Base-by-base conservation (phyloP, 1,140 invertebrate species). In the Phortica variegata region DNA sequence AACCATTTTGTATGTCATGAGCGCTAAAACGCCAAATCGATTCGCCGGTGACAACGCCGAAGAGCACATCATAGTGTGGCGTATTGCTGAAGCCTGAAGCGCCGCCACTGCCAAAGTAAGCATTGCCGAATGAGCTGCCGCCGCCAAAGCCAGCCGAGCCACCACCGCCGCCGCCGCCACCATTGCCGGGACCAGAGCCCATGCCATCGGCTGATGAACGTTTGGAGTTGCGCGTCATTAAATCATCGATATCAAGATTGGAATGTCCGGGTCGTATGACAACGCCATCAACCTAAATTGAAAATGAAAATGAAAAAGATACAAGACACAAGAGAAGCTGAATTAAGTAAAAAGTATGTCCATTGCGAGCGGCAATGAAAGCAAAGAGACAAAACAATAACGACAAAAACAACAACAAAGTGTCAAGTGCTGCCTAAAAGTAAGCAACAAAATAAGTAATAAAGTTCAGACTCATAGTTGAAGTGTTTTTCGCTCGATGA, bases 21-120 rank as follows among this genome's bases (percentile, higher is more conserved):
- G 87, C 85, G 2, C 88, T 88, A 62, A 90, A 91, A 71, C 84
- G 83, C 85, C 88, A 90, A 34, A 92, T 77, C 32, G 89, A 87
- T 63, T 92, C 90, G 61, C 86, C 88, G 17, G 88, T 91, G 19
- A 90, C 89, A 17, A 91, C 89, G 26, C 90, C 89, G 68, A 91
- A 91, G 49, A 92, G 77, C 34, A 91, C 78, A 79, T 90, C 88
- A 77, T 91, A 91, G 56, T 87, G 79, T 52, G 43, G 19, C n/a
- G n/a, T n/a, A n/a, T 60, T 60, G 45, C 49, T 56, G 45, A 65
- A 60, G 47, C 47, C 70, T 17, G 52, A 34, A 20, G 58, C 33
- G 16, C 51, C 43, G 6, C 47, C 47, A 23, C 69, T 57, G 20
- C 57, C 57, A 37, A 69, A 58, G 20, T 60, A 57, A 41, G 62